A percentile compares a stretch with the other conserved stretches of the same genome.
Evolutionary conservation across 35 echinoderm and acorn worm species (phyloP).

Genomic region (Chiridota heheva): DNA sequence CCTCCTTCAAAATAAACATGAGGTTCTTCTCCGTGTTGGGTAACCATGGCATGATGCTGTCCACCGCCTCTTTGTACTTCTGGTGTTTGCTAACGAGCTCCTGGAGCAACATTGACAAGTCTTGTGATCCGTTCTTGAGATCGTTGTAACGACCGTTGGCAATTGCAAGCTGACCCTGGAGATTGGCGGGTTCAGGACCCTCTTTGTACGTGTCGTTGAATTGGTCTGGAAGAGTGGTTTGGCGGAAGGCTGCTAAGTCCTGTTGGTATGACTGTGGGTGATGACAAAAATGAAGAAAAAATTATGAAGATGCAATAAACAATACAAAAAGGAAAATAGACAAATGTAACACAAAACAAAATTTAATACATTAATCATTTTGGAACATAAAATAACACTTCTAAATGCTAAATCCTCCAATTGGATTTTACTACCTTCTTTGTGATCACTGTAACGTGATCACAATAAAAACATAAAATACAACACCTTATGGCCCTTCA

Average conservation of each 20-base stretch:
- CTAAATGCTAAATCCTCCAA: too few relatives aligned
- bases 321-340: not conserved
- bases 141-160: slow-evolving; percentile 59
- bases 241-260: slow-evolving; percentile 71
- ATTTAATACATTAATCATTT: not conserved
- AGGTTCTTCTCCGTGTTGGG: slow-evolving; percentile 66
- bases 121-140: slow-evolving; percentile 56
- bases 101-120: slow-evolving; percentile 47
- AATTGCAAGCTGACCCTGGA: slow-evolving; percentile 47
- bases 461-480: too few relatives aligned
- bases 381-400: not conserved
- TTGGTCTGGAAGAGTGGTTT: slow-evolving; percentile 63
- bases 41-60: slow-evolving; percentile 66
- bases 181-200: slow-evolving; percentile 61
- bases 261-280: slow-evolving; percentile 64
- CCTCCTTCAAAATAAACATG: slow-evolving; percentile 46
- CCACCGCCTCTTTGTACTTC: slow-evolving; percentile 57
- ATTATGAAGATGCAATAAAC: not conserved
- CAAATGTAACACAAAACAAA: not conserved
- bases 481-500: too few relatives aligned
- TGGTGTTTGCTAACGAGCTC: slow-evolving; percentile 78
- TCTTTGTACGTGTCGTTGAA: slow-evolving; percentile 72
- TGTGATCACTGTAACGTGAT: too few relatives aligned
- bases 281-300: not conserved
- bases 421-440: too few relatives aligned